These are phyloP conservation scores for Hippoglossus stenolepis DNA, from an alignment of 2,113 vertebrate species.

Conservation along the genomic window DNA sequence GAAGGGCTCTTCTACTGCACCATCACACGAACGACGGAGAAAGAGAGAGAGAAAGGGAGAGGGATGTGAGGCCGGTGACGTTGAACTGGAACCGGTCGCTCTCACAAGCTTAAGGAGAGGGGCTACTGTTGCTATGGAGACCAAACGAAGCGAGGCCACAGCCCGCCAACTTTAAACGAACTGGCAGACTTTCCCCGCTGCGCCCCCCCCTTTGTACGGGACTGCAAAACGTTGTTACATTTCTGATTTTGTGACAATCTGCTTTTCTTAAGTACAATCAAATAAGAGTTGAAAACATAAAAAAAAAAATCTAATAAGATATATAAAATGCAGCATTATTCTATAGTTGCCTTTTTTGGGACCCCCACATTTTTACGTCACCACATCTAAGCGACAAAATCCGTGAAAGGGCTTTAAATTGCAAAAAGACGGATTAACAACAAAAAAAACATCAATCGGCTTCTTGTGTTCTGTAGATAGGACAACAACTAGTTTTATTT, in stretches of 20 bases:
- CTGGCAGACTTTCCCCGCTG: constrained; percentile 20
- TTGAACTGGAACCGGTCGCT: constrained; percentile 50
- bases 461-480: constrained; percentile 62
- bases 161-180: constrained; percentile 40
- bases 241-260: constrained; percentile 82
- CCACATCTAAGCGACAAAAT: constrained; percentile 54
- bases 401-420: constrained; percentile 81
- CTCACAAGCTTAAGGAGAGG: constrained; percentile 5
- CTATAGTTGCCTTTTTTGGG: constrained; percentile 71
- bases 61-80: constrained; percentile 38
- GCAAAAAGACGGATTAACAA: constrained; percentile 55
- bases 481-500: background rate
- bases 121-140: constrained; percentile 64
- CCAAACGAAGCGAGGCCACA: constrained; percentile 45
- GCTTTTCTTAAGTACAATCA: constrained; percentile 66
- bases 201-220: constrained; percentile 34
- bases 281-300: background rate
- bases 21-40: constrained; percentile 11
- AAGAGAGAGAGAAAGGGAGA: constrained; percentile 34
- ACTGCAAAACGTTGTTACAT: constrained; percentile 71
- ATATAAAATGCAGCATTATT: constrained; percentile 70
- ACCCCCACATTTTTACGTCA: constrained; percentile 40
- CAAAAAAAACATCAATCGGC: background rate
- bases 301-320: constrained; percentile 26
- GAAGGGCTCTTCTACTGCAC: constrained; percentile 5